These are phyloP conservation scores for Pemphigus obesinymphae DNA, from an alignment of 1,140 invertebrate species.

Conservation along the genomic window DNA sequence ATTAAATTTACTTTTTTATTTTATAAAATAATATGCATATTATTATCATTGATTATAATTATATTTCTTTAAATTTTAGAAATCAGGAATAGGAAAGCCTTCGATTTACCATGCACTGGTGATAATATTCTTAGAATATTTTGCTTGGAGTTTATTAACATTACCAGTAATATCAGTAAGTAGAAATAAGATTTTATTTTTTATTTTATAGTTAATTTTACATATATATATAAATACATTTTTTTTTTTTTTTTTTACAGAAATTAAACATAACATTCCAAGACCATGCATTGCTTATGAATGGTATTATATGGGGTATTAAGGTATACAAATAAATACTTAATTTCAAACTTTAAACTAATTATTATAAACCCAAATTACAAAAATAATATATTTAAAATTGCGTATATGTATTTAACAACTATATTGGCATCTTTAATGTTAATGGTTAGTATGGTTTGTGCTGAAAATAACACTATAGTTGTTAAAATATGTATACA, in stretches of 20 bases:
- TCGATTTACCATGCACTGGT: conserved; percentile 96
- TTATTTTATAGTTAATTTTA: not conserved
- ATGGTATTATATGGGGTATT: conserved; percentile 98
- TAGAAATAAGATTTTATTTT: conserved; percentile 43
- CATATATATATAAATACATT: conserved; percentile 11
- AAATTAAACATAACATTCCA: conserved; percentile 95
- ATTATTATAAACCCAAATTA: too few relatives aligned
- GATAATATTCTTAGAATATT: conserved; percentile 99
- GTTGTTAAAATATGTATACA: too few relatives aligned
- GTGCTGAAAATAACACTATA: too few relatives aligned
- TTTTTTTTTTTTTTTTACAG: conserved; percentile 53
- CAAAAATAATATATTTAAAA: too few relatives aligned
- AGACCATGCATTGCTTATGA: conserved; percentile 98
- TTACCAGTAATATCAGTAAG: conserved; percentile 95
- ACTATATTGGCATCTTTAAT: too few relatives aligned
- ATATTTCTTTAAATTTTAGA: conserved; percentile 52
- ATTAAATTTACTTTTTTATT: too few relatives aligned
- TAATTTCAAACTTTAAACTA: not conserved
- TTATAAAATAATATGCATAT: too few relatives aligned
- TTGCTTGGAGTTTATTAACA: conserved; percentile 97
- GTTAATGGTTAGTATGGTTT: too few relatives aligned
- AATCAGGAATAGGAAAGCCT: conserved; percentile 84
- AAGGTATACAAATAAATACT: conserved; percentile 55
- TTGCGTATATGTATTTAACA: too few relatives aligned
- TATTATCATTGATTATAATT: not conserved